phyloP scores from a whole-genome alignment of 2,113 vertebrate genomes.

The Nibea coibor region DNA sequence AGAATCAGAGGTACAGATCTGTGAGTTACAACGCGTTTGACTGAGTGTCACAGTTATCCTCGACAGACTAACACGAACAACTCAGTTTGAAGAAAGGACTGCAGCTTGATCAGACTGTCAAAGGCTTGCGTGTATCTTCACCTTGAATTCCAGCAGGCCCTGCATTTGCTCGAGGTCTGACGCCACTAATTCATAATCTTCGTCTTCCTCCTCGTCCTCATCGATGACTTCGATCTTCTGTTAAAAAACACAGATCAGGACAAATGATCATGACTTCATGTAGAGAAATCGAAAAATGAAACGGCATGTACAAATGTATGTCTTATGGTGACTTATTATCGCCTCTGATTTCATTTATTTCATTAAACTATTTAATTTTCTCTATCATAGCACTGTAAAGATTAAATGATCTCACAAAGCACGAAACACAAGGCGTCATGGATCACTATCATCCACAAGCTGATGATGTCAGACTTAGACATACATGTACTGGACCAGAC shows the following conservation, averaged over 20 bases:
- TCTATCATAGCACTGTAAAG: not conserved
- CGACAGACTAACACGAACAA: not conserved
- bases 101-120: not conserved
- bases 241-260: constrained; percentile 27
- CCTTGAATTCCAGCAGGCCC: constrained; percentile 94
- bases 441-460: not conserved
- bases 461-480: not conserved
- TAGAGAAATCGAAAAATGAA: not conserved
- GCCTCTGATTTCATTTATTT: not conserved
- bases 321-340: not conserved
- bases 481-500: not conserved
- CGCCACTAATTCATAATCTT: constrained; percentile 88
- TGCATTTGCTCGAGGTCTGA: constrained; percentile 94
- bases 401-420: not conserved
- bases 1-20: not conserved
- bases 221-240: constrained; percentile 97
- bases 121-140: constrained; percentile 63
- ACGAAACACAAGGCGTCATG: not conserved
- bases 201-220: constrained; percentile 81
- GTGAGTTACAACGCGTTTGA: not conserved
- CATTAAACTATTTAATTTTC: not conserved
- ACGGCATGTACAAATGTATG: not conserved
- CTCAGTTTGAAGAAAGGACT: constrained; percentile 25
- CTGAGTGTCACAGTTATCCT: not conserved
- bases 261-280: not conserved